Conservation (phyloP, 2,113 vertebrate genomes). For the Zosterops pallidus region DNA sequence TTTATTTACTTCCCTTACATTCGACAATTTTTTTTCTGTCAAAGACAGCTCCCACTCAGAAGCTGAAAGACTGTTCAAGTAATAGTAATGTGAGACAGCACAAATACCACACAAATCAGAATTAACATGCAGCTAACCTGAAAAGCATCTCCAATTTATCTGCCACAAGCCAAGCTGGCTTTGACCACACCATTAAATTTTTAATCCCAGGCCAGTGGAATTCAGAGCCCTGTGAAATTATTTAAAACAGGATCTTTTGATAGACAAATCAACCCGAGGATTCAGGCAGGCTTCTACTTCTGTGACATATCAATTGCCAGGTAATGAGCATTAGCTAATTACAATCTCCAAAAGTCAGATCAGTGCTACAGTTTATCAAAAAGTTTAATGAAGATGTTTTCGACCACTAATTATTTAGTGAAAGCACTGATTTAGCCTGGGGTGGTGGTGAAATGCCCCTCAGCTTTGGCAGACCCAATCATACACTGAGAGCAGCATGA, state of each 20-base stretch:
- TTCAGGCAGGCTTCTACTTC: not conserved
- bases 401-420: not conserved
- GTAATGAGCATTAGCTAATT: not conserved
- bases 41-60: not conserved
- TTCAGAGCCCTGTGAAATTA: not conserved
- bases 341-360: not conserved
- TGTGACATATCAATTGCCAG: not conserved
- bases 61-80: not conserved
- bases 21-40: not conserved
- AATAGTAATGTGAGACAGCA: not conserved
- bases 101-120: not conserved
- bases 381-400: not conserved
- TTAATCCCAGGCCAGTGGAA: not conserved
- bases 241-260: not conserved
- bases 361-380: not conserved
- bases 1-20: not conserved
- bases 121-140: not conserved
- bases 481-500: not conserved
- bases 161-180: not conserved
- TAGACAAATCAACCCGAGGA: rapidly evolving
- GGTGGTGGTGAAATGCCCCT: not conserved
- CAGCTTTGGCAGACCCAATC: not conserved
- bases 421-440: not conserved
- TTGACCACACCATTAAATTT: rapidly evolving
- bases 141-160: not conserved